Base-by-base conservation (phyloP, 2,888 invertebrate genomes). In the Argyresthia albistria region DNA sequence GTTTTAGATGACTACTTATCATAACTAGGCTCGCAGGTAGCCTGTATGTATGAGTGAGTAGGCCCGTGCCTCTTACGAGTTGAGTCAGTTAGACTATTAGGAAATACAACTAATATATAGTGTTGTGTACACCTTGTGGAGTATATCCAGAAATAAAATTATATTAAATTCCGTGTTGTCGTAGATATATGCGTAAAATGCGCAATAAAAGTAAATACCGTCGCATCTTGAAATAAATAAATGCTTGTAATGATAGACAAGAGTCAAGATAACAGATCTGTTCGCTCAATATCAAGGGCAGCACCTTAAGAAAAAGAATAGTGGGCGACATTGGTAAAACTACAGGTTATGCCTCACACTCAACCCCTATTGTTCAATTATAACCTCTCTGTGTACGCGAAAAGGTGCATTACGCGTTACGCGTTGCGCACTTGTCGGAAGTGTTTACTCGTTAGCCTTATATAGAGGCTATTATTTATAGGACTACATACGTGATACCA, bases 291-390 rank as follows among this genome's bases (percentile, higher is more conserved):
- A 73, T 65, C 78, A 79, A 80, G 80, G 80, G 53, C 50, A 49
- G 46, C 67, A 69, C 58, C 55, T 56, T 51, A 57, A 59, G 63
- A 71, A 69, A 76, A 78, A 80, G 72, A 76, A 76, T 74, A 76
- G 77, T 80, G 68, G 80, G 61, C 69, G 81, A 63, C 81, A 81
- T 80, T 81, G 80, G 70, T 61, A 56, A 57, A 37, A 54, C 51
- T 55, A 47, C 47, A 35, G 35, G 35, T 35, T 45, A 45, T 4
- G 8, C 39, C n/a, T n/a, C 10, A 39, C 37, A 36, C 15, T 37
- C 36, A 36, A 48, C 8, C 15, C 9, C 9, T 14, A 45, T 14
- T 15, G 14, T 14, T 10, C 43, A 45, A 15, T 15, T 45, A 45
- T 25, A 25, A 25, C 25, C 25, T 25, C 25, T 25, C 3, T 4